Base-by-base conservation (phyloP, 2,113 vertebrate species). In the Rhineura floridana region DNA sequence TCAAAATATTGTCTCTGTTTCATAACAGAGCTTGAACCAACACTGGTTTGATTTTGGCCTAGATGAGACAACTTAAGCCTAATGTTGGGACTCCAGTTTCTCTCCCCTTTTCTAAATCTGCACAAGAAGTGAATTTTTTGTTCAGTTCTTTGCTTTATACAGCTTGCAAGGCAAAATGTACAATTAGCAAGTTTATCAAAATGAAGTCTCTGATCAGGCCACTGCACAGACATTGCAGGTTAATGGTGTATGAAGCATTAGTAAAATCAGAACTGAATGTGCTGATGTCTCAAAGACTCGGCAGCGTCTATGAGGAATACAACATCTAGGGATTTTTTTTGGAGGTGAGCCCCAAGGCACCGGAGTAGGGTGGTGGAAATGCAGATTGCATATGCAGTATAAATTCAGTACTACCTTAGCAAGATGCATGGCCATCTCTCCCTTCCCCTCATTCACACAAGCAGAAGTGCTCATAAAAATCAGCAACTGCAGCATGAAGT, bases 231-330 rank as follows among this genome's bases (percentile, higher is more conserved):
- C 33, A 85, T 83, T 19, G 77, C 73, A 87, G 72, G 87, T 83
- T 80, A 91, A 90, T 33, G 19, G 6, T 19, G 84, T 86, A 30
- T 44, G 21, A 89, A 90, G 15, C 39, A 59, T 86, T 93, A 81
- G 42, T 36, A 91, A 91, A 91, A 78, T 73, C 52, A 83, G 6
- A 65, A 88, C n/a, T 76, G 52, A 88, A 77, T 48, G 55, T 86
- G 83, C 79, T 76, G 17, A 91, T 52, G 44, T 48, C 75, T 3
- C 21, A 91, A 88, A 86, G 44, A 17, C 81, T 91, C 84, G 77
- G 23, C 84, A 84, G 10, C 84, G 88, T 89, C 73, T 75, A 46
- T 89, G 33, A 83, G 25, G 46, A 70, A 44, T 78, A 48, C 48
- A 72, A 72, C 67, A 70, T 70, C 86, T 17, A 76, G 42, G n/a